Evolutionary conservation across 2,797 vertebrate species (phyloP), one percentile per base, ranked within the genome.

Genomic region (Ctenopoma kingsleyae): DNA sequence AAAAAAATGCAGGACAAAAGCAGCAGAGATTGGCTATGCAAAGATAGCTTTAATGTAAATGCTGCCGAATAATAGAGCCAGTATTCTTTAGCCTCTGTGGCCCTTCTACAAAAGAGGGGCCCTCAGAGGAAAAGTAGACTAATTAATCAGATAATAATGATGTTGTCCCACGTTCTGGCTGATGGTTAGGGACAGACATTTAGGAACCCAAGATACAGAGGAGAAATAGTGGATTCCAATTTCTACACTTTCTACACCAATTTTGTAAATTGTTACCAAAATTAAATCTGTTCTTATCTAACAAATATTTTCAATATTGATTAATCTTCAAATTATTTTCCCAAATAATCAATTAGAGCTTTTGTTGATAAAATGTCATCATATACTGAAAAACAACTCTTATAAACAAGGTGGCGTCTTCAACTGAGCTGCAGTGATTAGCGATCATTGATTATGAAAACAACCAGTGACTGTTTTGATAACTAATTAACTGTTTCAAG

Each of bases 131-230:
- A 79, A 81, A 65, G 79, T 69, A 68, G 77, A 85, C 87, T 93
- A 94, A 93, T 94, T 93, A 93, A 93, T 92, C 92, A 92, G 89
- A 91, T 93, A 89, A 87, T 92, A 92, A 92, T 86, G 86, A 93
- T 87, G 84, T 90, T 89, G 84, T 87, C 90, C 83, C 71, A 80
- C 62, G 74, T 73, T 74, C 77, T 58, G 41, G 87, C 75, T 88
- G 72, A 91, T 41, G 69, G 67, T 10, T 46, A 87, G 74, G 71
- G 49, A 46, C 71, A 89, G 82, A 87, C 76, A 85, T 89, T 84
- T 71, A 73, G 48, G 78, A n/a, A 59, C 57, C 68, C 47, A 49
- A 71, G 68, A 74, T 71, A 17, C 46, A 67, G 62, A 82, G 73
- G 41, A 40, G 72, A 17, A 80, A 30, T 35, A 40, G 41, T 44